These are phyloP conservation scores for Beroe forskalii DNA, from an alignment of 37 sponge, comb jelly and placozoan species.

Conservation along the genomic window DNA sequence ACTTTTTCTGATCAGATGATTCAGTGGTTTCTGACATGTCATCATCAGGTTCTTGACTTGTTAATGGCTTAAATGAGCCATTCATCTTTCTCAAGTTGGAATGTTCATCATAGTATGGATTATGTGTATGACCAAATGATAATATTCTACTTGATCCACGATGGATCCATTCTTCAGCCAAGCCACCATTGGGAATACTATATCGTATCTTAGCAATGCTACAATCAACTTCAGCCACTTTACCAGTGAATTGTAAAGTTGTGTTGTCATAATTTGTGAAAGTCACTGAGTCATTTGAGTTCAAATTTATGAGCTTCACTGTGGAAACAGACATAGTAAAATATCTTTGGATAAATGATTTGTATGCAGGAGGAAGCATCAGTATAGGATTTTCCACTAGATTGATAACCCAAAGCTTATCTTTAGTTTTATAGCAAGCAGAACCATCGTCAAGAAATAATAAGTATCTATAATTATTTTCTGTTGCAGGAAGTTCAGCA, in stretches of 20 bases:
- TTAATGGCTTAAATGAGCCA: neutral
- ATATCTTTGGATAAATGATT: slow-evolving; percentile 41
- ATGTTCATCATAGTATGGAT: neutral
- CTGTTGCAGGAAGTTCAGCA: slow-evolving; percentile 45
- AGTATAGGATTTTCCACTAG: slow-evolving; percentile 38
- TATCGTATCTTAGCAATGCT: slow-evolving; percentile 17
- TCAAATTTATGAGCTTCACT: slow-evolving; percentile 4
- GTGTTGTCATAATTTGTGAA: slow-evolving; percentile 36
- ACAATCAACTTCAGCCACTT: slow-evolving; percentile 55
- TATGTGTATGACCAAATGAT: slow-evolving; percentile 41
- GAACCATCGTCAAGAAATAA: slow-evolving; percentile 59
- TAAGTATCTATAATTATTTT: slow-evolving; percentile 10
- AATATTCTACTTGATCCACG: slow-evolving; percentile 27
- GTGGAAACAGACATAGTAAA: slow-evolving; percentile 37
- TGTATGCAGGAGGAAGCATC: slow-evolving; percentile 60
- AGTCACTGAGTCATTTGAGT: slow-evolving; percentile 44
- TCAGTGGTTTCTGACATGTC: neutral
- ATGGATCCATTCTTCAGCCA: slow-evolving; percentile 48
- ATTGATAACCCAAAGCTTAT: slow-evolving; percentile 60
- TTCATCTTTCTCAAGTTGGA: neutral
- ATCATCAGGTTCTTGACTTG: neutral
- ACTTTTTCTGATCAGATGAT: slow-evolving; percentile 22
- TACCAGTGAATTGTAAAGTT: slow-evolving; percentile 20
- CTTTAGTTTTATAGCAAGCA: slow-evolving; percentile 54
- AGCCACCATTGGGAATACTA: slow-evolving; percentile 24